Evolutionary conservation across 2,888 invertebrate species (phyloP), one percentile per base, ranked within the genome.

Genomic region (Drosophila setosimentum): DNA sequence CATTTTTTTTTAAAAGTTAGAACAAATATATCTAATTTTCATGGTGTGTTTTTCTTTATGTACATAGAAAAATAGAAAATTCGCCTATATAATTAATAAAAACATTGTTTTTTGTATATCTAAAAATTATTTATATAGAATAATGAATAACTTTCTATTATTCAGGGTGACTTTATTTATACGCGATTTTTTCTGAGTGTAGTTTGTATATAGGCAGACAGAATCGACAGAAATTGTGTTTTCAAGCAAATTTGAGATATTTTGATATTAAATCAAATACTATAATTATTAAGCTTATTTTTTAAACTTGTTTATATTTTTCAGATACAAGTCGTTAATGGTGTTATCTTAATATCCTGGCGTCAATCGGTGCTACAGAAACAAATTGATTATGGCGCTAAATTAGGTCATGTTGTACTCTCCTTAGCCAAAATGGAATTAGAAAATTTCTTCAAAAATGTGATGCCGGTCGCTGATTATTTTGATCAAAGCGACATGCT

Each of bases 391-490:
- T 97, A 97, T 92, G 98, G 97, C 70, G 97, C 97, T 78, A 95
- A 97, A 92, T 95, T 98, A 75, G 98, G 98, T 48, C 97, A 97
- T 94, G 93, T 93, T 76, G 96, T 96, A 82, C 95, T 97, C 81
- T 96, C 96, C 73, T 94, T 98, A 82, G 98, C 97, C 67, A 94
- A 96, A 92, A 97, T 97, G 97, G 98, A 98, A 94, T 95, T 98
- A 64, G 95, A 95, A 92, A 97, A 97, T 94, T 98, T 97, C 94
- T 97, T 97, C 92, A 96, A 96, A 91, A 96, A 96, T 93, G 97
- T 97, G 58, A 96, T 97, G 95, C 97, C 97, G 0, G 97, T 98
- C 29, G 97, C 97, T 0, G 98, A 98, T 92, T 97, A 97, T 93
- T 97, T 97, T 92, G 97, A 97, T 92, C 97, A 97, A 93, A 96